A percentile compares a stretch with the other conserved stretches of the same genome.
Conservation (phyloP, 2,113 vertebrate genomes). For the Zapus hudsonius region DNA sequence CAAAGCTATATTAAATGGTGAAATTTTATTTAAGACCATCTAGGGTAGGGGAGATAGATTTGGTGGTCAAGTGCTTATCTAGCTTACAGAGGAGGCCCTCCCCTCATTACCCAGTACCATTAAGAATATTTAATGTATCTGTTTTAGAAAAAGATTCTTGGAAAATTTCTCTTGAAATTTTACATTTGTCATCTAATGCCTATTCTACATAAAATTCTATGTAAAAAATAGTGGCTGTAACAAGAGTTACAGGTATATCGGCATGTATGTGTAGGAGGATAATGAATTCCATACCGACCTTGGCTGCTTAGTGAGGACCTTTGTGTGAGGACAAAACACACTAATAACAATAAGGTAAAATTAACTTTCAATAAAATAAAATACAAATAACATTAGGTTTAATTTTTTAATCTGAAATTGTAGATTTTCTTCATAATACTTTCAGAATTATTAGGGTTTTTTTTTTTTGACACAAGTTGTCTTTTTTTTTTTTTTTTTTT, state of each 20-base stretch:
- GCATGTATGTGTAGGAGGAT: neutral
- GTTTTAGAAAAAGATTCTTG: neutral
- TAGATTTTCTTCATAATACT: too few species aligned
- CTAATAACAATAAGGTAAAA: neutral
- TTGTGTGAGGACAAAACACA: neutral
- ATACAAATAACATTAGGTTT: too few species aligned
- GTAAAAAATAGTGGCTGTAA: conserved; percentile 33
- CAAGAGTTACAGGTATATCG: neutral
- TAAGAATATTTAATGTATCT: neutral
- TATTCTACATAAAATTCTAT: neutral
- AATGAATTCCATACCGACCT: neutral
- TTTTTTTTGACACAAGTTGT: too few species aligned
- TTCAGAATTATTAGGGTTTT: too few species aligned
- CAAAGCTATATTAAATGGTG: conserved; percentile 21
- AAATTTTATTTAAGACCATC: neutral
- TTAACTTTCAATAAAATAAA: neutral
- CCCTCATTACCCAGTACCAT: neutral
- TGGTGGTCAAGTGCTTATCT: neutral
- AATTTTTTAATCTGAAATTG: too few species aligned
- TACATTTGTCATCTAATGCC: neutral
- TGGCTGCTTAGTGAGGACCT: neutral
- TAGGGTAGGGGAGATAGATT: neutral
- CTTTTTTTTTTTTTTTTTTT: too few species aligned
- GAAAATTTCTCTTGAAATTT: conserved; percentile 47
- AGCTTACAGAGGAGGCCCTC: neutral